Evolutionary conservation across 2,797 vertebrate species (phyloP), one percentile per base, ranked within the genome.

Genomic region (Masticophis lateralis): DNA sequence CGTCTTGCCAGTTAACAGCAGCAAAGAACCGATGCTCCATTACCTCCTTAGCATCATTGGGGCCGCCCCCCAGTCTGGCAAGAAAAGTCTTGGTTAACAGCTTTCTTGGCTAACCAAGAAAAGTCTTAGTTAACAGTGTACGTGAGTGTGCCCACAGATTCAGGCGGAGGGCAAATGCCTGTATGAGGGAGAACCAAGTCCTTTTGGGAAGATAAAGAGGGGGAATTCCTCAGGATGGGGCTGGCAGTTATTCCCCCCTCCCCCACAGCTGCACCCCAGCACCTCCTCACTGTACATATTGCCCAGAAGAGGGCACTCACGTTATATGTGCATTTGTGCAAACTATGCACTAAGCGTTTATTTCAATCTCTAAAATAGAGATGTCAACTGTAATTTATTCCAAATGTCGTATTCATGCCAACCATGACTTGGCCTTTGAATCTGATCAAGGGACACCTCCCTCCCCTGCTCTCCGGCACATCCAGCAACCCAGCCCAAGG

Each of bases 1-100:
- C 99, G 18, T 99, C 99, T 97, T 99, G 98, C 99, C 99, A 99
- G 97, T 98, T 98, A 96, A 99, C 98, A 93, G 97, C 96, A 60
- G 97, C 96, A 94, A 99, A 99, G 97, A 99, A 99, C 90, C 98
- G 98, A 94, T 99, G 99, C 94, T 97, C 98, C 98, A 99, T 99
- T 96, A 99, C 99, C 93, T 99, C 99, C 98, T 98, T 98, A 95
- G 99, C 99, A 9, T 99, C 99, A 0, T 98, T 98, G 89, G 98
- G 97, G 57, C 99, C 98, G 0, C 99, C 99, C 13, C 99, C 99
- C 0, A 99, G 98, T 98, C 99, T 99, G 97, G 0, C 2, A 13
- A 92, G 3, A 57, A 88, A 59, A 83, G 86, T 6, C 14, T 25
- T 8, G 1, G 12, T 63, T 25, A 83, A 20, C 3, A 7, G 87